Evolutionary conservation across 2,888 invertebrate genomes (phyloP).

Genomic region (Tiliacea aurago): DNA sequence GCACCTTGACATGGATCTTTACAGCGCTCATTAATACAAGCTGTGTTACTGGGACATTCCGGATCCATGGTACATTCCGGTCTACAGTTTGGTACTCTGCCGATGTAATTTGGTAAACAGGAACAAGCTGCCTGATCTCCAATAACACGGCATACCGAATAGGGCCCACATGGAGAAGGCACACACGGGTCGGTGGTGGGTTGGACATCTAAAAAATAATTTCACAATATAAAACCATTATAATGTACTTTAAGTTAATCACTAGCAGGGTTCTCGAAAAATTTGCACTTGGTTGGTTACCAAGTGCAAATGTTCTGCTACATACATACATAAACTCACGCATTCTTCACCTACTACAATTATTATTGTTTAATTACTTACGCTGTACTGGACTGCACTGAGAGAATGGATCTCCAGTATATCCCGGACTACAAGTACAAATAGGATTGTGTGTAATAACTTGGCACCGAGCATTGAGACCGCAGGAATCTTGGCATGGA

Average conservation of each 20-base stretch:
- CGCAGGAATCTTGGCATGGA: conserved; percentile 95
- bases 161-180: conserved; percentile 96
- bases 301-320: too few species aligned
- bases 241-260: neutral
- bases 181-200: conserved; percentile 92
- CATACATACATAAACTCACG: neutral
- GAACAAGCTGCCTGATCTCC: conserved; percentile 96
- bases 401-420: conserved; percentile 95
- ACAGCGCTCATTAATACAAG: conserved; percentile 95
- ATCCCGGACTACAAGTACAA: conserved; percentile 95
- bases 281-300: too few species aligned
- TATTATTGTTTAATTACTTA: conserved; percentile 74
- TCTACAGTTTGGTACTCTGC: conserved; percentile 96
- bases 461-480: conserved; percentile 95
- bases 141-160: conserved; percentile 95
- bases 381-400: conserved; percentile 92
- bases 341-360: neutral
- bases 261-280: too few species aligned
- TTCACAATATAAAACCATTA: conserved; percentile 1
- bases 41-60: conserved; percentile 95
- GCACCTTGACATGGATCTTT: conserved; percentile 95
- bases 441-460: conserved; percentile 96
- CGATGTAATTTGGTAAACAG: conserved; percentile 94
- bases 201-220: conserved; percentile 66
- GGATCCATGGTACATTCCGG: conserved; percentile 95